These are phyloP conservation scores for Myiozetetes cayanensis DNA, from an alignment of 2,113 vertebrate species.

Conservation along the genomic window DNA sequence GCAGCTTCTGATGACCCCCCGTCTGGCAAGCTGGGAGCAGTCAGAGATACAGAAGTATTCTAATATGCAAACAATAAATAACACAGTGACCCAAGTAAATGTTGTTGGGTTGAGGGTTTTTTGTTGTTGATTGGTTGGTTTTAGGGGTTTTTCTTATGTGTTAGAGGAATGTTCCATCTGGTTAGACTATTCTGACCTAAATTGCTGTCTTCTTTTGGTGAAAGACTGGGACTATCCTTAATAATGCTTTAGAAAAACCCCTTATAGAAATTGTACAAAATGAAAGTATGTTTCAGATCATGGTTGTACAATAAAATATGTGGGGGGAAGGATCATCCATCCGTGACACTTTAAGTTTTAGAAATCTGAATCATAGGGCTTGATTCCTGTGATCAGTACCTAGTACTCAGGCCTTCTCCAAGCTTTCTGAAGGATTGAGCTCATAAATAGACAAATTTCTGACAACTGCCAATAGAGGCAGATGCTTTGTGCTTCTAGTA, in stretches of 20 bases:
- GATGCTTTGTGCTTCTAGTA: background rate
- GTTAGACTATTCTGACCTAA: background rate
- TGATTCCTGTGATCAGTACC: background rate
- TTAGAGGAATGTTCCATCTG: background rate
- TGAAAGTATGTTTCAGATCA: background rate
- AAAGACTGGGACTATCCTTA: background rate
- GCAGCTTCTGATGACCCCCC: background rate
- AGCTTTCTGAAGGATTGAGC: background rate
- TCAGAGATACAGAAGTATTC: background rate
- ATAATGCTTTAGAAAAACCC: background rate
- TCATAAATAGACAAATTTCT: background rate
- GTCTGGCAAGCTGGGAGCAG: constrained; percentile 33
- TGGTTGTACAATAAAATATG: background rate
- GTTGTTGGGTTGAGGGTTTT: background rate
- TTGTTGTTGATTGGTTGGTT: too few relatives aligned
- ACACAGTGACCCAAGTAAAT: background rate
- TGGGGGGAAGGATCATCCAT: background rate
- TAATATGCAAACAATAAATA: background rate
- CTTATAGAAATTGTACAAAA: background rate
- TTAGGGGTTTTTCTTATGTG: background rate
- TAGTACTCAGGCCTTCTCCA: background rate
- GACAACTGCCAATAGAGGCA: background rate
- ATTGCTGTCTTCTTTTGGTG: background rate
- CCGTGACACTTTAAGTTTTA: background rate
- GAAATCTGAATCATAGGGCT: background rate